These are phyloP conservation scores for Chlorodrepanis virens DNA, from an alignment of 2,113 vertebrate species.

Conservation along the genomic window DNA sequence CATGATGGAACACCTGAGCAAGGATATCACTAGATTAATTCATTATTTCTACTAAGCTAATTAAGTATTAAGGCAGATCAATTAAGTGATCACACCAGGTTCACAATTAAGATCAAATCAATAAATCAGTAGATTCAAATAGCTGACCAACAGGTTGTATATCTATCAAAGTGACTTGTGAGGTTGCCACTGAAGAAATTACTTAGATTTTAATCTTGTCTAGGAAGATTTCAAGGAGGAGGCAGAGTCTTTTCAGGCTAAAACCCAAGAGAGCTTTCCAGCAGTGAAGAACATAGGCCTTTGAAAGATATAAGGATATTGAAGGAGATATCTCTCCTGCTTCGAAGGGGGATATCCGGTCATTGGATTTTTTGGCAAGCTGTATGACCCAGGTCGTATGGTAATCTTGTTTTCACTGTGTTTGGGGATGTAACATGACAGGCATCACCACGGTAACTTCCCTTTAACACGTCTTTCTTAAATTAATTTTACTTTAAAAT, in stretches of 20 bases:
- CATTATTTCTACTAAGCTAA: constrained; percentile 15
- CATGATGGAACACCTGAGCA: constrained; percentile 19
- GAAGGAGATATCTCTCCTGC: background rate
- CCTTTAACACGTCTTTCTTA: background rate
- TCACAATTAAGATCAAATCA: background rate
- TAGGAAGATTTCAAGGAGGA: background rate
- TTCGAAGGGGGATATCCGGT: background rate
- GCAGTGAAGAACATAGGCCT: background rate
- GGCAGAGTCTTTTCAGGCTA: background rate
- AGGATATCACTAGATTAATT: background rate
- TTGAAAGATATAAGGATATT: background rate
- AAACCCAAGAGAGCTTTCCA: background rate
- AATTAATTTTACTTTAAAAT: background rate
- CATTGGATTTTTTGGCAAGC: background rate
- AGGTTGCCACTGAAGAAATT: background rate
- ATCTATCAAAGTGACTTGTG: background rate
- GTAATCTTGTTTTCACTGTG: background rate
- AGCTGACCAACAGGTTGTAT: background rate
- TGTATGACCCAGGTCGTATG: background rate
- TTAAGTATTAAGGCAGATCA: background rate
- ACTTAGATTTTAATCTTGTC: constrained; percentile 8
- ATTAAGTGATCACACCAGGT: background rate
- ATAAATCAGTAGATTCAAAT: background rate
- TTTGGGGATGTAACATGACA: background rate
- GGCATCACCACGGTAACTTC: background rate